Percentiles rank a stretch among this genome's conserved stretches.
These are phyloP conservation scores for Larimichthys polyactis DNA, from an alignment of 2,113 vertebrate genomes.

Conservation along the genomic window DNA sequence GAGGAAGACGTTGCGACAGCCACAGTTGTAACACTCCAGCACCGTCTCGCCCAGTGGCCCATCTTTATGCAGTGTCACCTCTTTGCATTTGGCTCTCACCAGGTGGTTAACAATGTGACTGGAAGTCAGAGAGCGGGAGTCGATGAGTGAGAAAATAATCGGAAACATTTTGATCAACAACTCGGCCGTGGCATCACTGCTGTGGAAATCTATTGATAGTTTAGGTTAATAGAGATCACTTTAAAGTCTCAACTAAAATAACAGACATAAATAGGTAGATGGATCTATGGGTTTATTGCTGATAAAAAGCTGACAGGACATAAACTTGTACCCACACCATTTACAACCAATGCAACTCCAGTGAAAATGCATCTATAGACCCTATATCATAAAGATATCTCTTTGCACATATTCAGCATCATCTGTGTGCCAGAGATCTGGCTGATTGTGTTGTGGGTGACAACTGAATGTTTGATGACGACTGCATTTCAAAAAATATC, in stretches of 20 bases:
- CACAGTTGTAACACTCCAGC: constrained; percentile 98
- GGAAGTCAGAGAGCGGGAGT: constrained; percentile 10
- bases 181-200: neutral
- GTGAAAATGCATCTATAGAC: neutral
- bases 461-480: neutral
- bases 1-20: constrained; percentile 97
- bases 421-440: neutral
- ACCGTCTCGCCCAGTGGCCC: constrained; percentile 97
- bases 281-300: neutral
- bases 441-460: neutral
- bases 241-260: neutral
- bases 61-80: constrained; percentile 98
- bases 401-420: constrained; percentile 7
- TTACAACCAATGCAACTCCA: neutral
- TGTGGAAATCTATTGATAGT: neutral
- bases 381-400: neutral
- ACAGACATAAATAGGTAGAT: neutral
- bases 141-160: neutral
- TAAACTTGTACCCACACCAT: neutral
- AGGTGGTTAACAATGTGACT: constrained; percentile 99
- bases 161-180: neutral
- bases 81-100: constrained; percentile 98
- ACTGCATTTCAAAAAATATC: neutral
- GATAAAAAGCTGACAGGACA: neutral
- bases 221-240: neutral